Conservation (phyloP, 2,113 vertebrate genomes). For the Neogobius melanostomus region DNA sequence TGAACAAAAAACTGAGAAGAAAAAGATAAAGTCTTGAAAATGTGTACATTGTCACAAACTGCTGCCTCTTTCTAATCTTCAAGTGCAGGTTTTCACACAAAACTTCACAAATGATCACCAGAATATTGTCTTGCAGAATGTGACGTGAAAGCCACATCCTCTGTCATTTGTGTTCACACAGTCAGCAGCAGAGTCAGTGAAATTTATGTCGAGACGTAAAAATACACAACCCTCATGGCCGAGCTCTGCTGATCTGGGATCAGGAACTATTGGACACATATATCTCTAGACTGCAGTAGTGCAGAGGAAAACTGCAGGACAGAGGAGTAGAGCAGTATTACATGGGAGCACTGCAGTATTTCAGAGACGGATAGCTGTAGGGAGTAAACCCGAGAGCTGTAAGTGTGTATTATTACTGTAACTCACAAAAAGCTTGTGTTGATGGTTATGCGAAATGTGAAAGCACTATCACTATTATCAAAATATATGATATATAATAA, state of each 20-base stretch:
- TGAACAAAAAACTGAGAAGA: not conserved
- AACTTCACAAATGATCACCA: not conserved
- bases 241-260: slow-evolving; percentile 24
- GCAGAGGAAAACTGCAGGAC: slow-evolving; percentile 26
- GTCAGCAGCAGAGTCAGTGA: slow-evolving; percentile 42
- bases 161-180: slow-evolving; percentile 50
- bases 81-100: not conserved
- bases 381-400: not conserved
- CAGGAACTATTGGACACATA: slow-evolving; percentile 54
- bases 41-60: not conserved
- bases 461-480: too few relatives aligned
- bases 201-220: not conserved
- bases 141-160: slow-evolving; percentile 67
- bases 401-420: slow-evolving; percentile 6
- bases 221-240: slow-evolving; percentile 49
- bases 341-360: not conserved
- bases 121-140: slow-evolving; percentile 12
- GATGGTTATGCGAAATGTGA: too few relatives aligned
- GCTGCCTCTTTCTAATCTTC: not conserved
- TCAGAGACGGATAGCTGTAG: slow-evolving; percentile 25
- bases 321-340: not conserved
- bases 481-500: too few relatives aligned
- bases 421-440: not conserved
- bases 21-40: slow-evolving; percentile 7
- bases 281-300: slow-evolving; percentile 13